phyloP scores from a whole-genome alignment of 2,797 vertebrate species.

The Pseudopleuronectes americanus region DNA sequence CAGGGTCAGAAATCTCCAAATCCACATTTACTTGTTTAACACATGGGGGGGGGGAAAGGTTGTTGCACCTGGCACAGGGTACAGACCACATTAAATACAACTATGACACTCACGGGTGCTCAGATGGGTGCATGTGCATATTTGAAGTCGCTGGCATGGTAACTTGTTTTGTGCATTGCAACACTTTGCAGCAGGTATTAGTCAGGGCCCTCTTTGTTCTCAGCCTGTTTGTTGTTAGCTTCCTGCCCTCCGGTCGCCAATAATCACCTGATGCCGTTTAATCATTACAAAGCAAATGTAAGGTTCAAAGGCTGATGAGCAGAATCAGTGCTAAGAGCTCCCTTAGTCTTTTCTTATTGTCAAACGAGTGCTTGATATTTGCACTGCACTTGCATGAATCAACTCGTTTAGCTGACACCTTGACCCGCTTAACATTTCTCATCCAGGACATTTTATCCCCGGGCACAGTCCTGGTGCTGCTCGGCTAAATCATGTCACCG shows the following conservation, averaged over 20 bases:
- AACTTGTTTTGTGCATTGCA: not conserved
- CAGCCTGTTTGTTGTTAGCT: not conserved
- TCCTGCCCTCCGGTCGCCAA: not conserved
- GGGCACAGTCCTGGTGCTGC: slow-evolving; percentile 6
- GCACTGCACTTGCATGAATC: not conserved
- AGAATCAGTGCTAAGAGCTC: not conserved
- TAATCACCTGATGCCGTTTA: not conserved
- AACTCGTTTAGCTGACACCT: not conserved
- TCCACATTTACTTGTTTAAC: too few species aligned
- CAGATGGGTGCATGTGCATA: not conserved
- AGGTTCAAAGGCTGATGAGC: not conserved
- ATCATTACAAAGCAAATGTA: not conserved
- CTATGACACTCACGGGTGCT: not conserved
- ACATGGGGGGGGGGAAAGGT: too few species aligned
- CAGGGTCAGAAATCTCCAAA: too few species aligned
- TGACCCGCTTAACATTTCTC: slow-evolving; percentile 6
- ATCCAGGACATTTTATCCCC: slow-evolving; percentile 5
- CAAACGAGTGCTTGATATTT: not conserved
- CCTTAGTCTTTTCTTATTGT: not conserved
- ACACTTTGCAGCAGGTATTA: too few species aligned
- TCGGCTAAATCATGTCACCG: slow-evolving; percentile 35
- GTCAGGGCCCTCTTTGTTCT: not conserved
- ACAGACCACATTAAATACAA: not conserved
- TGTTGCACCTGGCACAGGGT: too few species aligned
- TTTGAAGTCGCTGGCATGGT: too few species aligned